Evolutionary conservation across 2,797 vertebrate species (phyloP).

Genomic region (Macropodus opercularis): DNA sequence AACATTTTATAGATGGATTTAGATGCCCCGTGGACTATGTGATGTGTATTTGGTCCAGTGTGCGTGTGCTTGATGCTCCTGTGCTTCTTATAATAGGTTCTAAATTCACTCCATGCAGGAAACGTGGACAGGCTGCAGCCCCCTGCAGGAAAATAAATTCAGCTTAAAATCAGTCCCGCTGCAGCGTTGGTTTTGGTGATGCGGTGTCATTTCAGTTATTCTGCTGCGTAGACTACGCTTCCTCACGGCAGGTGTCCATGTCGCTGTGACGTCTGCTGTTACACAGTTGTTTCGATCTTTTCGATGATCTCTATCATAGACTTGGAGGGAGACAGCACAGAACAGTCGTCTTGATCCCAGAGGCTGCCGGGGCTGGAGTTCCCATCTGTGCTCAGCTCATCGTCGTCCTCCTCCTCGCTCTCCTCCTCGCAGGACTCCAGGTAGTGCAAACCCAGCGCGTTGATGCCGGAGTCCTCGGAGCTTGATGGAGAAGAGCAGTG

Average conservation of each 20-base stretch:
- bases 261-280: conserved; percentile 48
- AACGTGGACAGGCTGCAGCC: conserved; percentile 47
- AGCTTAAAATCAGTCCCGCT: conserved; percentile 31
- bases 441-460: conserved; percentile 91
- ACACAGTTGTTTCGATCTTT: conserved; percentile 98
- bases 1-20: conserved; percentile 20
- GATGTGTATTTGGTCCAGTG: conserved; percentile 44
- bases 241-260: conserved; percentile 25
- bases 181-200: neutral
- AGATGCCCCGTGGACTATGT: conserved; percentile 12
- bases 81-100: conserved; percentile 57
- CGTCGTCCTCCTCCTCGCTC: conserved; percentile 80
- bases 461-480: conserved; percentile 98
- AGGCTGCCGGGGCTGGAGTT: conserved; percentile 91
- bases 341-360: conserved; percentile 93
- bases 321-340: conserved; percentile 92
- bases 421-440: conserved; percentile 92
- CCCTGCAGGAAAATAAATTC: conserved; percentile 53
- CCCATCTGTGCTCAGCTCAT: conserved; percentile 80
- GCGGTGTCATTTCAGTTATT: conserved; percentile 24
- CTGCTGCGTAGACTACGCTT: conserved; percentile 15
- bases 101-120: conserved; percentile 67
- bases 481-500: conserved; percentile 96
- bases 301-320: conserved; percentile 97
- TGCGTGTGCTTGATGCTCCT: conserved; percentile 61